Evolutionary conservation across 2,113 vertebrate genomes (phyloP), one percentile per base, ranked within the genome.

Genomic region (Ictalurus punctatus): DNA sequence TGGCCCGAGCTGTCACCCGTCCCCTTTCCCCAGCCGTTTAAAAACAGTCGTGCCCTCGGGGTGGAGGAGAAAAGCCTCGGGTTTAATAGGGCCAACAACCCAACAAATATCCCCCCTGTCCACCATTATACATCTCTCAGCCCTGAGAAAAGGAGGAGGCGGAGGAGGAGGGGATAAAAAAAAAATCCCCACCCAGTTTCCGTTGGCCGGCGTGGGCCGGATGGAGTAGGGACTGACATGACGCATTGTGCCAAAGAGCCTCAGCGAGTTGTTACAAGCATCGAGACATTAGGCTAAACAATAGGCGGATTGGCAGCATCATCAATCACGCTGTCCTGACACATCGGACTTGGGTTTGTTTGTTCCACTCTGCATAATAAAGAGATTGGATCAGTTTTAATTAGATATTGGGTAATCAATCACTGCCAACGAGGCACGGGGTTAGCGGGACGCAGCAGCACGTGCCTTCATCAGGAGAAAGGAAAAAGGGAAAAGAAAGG

Each of bases 361-460:
- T 99, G 98, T 98, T 97, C 96, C 97, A 97, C 97, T 98, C 96
- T 99, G 98, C 98, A 99, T 99, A 99, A 98, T 99, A 98, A 83
- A 98, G 98, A 97, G 98, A 98, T 99, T 97, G 97, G 96, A 99
- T 99, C 98, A 97, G 96, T 96, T 98, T 99, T 99, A 99, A 99
- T 99, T 99, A 99, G 98, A 98, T 98, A 98, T 98, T 98, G 97
- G 97, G 98, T 99, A 96, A 99, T 99, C 98, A 99, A 99, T 99
- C 98, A 99, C 98, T 98, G 98, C 98, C 98, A 99, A 99, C 97
- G 92, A 99, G 98, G 96, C 96, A 96, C 96, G 95, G 95, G 95
- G 97, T 96, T 95, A 87, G 91, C 90, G 91, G 92, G 92, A 92
- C 91, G 91, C 92, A 90, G 92, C 92, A 89, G 93, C 94, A 91